A percentile compares a stretch with the other conserved stretches of the same genome.
These are phyloP conservation scores for Muntiacus reevesi DNA, from an alignment of 2,113 vertebrate species.

Conservation along the genomic window DNA sequence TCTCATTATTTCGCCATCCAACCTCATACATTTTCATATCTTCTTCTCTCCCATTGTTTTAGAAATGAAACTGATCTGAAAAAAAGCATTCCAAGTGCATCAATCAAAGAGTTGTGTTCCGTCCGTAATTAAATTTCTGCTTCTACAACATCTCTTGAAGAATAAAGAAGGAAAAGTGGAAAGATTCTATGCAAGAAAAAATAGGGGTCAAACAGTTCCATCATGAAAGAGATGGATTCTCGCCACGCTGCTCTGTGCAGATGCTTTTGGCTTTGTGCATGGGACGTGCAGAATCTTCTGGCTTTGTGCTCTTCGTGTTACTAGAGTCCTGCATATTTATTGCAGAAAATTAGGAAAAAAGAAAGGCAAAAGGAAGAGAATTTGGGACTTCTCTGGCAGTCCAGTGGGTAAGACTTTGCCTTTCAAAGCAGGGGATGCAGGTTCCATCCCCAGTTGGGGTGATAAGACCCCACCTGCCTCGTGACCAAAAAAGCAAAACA, in stretches of 20 bases:
- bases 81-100: not conserved
- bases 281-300: not conserved
- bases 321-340: not conserved
- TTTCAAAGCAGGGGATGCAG: not conserved
- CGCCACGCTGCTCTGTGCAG: rapidly evolving
- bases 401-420: not conserved
- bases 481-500: not conserved
- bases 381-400: not conserved
- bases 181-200: not conserved
- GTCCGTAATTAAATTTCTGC: not conserved
- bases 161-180: not conserved
- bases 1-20: not conserved
- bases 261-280: not conserved
- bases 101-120: not conserved
- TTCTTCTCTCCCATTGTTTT: not conserved
- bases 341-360: not conserved
- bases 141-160: not conserved
- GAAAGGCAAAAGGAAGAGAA: not conserved
- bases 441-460: rapidly evolving
- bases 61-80: not conserved
- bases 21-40: not conserved
- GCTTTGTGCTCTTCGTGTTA: not conserved
- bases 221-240: not conserved
- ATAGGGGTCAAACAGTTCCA: not conserved
- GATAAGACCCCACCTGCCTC: not conserved